Percentiles rank a stretch among this genome's conserved stretches.
phyloP scores from a whole-genome alignment of 2,888 invertebrate species.

The Nomada hirtipes region DNA sequence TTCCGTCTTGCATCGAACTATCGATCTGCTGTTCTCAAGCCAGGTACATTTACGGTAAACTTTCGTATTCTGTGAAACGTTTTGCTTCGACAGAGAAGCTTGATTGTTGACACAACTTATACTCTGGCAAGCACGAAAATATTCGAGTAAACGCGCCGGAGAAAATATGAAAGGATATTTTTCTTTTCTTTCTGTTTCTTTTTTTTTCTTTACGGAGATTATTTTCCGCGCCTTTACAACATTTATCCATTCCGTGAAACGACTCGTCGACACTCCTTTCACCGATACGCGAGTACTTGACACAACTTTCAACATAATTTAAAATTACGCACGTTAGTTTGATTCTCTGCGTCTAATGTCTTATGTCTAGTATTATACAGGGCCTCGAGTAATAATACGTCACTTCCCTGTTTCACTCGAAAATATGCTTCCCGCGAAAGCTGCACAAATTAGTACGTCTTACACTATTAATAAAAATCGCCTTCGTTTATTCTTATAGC shows the following conservation, averaged over 20 bases:
- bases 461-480: constrained; percentile 2
- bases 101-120: constrained; percentile 51
- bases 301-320: constrained; percentile 14
- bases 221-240: neutral
- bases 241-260: neutral
- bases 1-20: constrained; percentile 29
- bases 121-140: constrained; percentile 32
- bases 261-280: neutral
- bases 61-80: constrained; percentile 30
- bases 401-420: neutral
- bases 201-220: neutral
- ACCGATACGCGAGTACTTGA: constrained; percentile 2
- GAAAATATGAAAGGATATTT: constrained; percentile 1
- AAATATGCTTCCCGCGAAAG: constrained; percentile 6
- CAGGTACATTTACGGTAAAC: constrained; percentile 19
- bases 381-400: constrained; percentile 9
- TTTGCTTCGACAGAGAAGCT: constrained; percentile 17
- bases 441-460: neutral
- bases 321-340: constrained; percentile 18
- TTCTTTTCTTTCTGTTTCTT: neutral
- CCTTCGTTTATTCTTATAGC: neutral
- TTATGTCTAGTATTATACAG: constrained; percentile 38
- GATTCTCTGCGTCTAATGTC: constrained; percentile 8
- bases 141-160: constrained; percentile 29
- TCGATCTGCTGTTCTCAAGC: constrained; percentile 39